Conservation (phyloP, 2,888 invertebrate species). For the Doris montereyensis region DNA sequence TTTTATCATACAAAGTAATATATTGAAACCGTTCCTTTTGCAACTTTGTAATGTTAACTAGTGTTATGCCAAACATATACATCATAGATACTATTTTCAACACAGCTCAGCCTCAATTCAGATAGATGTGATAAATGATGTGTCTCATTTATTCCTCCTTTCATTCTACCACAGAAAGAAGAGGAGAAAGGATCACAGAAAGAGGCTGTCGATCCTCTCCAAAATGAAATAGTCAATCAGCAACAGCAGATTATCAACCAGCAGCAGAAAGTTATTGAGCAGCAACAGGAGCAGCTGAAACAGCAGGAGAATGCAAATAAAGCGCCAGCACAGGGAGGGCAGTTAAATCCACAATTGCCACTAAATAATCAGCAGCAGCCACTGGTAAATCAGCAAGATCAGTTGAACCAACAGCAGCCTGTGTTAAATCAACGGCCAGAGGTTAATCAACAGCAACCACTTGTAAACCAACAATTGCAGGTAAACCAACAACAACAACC, state of each 20-base stretch:
- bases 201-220: neutral
- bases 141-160: too few relatives aligned
- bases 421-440: neutral
- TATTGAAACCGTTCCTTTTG: too few relatives aligned
- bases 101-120: neutral
- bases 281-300: neutral
- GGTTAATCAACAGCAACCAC: neutral
- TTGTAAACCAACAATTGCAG: neutral
- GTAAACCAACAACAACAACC: conserved; percentile 14
- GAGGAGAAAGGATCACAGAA: neutral
- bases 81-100: too few relatives aligned
- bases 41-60: too few relatives aligned
- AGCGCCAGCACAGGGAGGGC: conserved; percentile 11
- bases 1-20: too few relatives aligned
- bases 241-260: conserved; percentile 18
- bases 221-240: neutral
- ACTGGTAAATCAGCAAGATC: neutral
- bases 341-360: neutral
- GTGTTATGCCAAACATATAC: too few relatives aligned
- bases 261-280: neutral
- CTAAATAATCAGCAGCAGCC: neutral
- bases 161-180: neutral
- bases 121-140: neutral
- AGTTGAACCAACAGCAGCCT: neutral
- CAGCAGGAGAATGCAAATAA: conserved; percentile 3